Conservation (phyloP, 2,888 invertebrate species). For the Imbricaverruca yamaguchii region DNA sequence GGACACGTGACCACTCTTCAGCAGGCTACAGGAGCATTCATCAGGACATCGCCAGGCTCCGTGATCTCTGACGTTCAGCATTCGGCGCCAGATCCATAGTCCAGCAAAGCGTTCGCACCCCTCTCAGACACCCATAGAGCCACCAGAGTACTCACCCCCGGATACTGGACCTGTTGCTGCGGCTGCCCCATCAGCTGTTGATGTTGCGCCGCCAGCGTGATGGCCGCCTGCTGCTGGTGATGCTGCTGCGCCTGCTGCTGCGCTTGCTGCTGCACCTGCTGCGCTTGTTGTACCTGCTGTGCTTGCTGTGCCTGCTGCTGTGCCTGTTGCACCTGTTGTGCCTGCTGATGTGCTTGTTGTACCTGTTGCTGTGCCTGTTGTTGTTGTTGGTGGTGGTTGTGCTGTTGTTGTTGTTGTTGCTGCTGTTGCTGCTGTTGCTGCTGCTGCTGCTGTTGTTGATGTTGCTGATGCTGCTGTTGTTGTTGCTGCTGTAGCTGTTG, state of each 20-base stretch:
- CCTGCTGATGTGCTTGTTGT: slow-evolving; percentile 19
- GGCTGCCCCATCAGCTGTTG: slow-evolving; percentile 14
- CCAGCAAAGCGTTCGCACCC: too few relatives aligned
- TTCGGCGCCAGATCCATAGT: too few relatives aligned
- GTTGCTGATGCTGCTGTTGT: slow-evolving; percentile 28
- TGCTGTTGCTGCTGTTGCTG: slow-evolving; percentile 27
- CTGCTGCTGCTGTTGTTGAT: slow-evolving; percentile 29
- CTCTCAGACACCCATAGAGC: too few relatives aligned
- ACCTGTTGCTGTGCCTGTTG: background rate
- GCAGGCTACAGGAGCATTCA: too few relatives aligned
- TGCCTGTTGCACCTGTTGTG: background rate
- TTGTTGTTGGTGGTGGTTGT: slow-evolving; percentile 22
- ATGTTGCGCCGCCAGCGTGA: slow-evolving; percentile 4
- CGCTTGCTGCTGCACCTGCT: background rate
- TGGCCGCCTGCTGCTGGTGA: background rate
- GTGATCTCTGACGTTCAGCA: too few relatives aligned
- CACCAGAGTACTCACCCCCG: background rate
- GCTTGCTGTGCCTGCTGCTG: background rate
- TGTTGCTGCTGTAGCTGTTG: slow-evolving; percentile 28
- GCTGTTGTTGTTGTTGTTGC: slow-evolving; percentile 27
- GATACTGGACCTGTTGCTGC: slow-evolving; percentile 10
- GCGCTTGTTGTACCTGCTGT: background rate
- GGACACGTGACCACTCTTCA: too few relatives aligned
- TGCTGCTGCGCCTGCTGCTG: background rate
- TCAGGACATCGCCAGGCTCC: too few relatives aligned